A percentile compares a stretch with the other conserved stretches of the same genome.
Evolutionary conservation across 2,797 vertebrate species (phyloP).

Genomic region (Typhlichthys subterraneus): DNA sequence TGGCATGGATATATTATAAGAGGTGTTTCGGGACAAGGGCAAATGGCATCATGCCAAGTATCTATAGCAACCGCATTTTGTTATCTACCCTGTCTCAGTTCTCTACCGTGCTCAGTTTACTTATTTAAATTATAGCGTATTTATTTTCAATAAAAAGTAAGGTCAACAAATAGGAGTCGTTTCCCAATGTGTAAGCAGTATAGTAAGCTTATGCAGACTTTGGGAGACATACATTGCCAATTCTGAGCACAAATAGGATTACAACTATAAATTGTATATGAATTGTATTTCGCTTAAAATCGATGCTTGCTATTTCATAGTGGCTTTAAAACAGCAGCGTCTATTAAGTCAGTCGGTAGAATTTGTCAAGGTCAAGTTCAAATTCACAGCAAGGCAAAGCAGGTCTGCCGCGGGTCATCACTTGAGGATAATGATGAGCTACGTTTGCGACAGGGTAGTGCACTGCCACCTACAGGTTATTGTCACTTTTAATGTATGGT

Average conservation of each 20-base stretch:
- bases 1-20: background rate
- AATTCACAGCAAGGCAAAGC: slow-evolving; percentile 32
- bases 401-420: background rate
- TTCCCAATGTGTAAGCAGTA: no score
- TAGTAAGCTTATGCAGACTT: no score
- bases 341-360: background rate
- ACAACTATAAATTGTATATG: background rate
- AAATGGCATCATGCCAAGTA: slow-evolving; percentile 73
- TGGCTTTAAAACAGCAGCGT: no score
- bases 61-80: slow-evolving; percentile 77
- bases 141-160: no score
- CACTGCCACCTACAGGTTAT: slow-evolving; percentile 35
- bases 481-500: background rate
- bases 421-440: slow-evolving; percentile 14
- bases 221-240: no score
- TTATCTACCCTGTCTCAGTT: slow-evolving; percentile 58
- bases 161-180: no score
- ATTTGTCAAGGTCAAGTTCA: slow-evolving; percentile 72
- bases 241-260: background rate
- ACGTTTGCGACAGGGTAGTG: slow-evolving; percentile 18
- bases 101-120: slow-evolving; percentile 22
- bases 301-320: no score
- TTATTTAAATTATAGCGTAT: slow-evolving; percentile 29
- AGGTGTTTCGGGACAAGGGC: slow-evolving; percentile 21
- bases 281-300: no score